Percentiles rank a stretch among this genome's conserved stretches.
Conservation (phyloP, 1,140 invertebrate genomes). For the Drosophila melanica region DNA sequence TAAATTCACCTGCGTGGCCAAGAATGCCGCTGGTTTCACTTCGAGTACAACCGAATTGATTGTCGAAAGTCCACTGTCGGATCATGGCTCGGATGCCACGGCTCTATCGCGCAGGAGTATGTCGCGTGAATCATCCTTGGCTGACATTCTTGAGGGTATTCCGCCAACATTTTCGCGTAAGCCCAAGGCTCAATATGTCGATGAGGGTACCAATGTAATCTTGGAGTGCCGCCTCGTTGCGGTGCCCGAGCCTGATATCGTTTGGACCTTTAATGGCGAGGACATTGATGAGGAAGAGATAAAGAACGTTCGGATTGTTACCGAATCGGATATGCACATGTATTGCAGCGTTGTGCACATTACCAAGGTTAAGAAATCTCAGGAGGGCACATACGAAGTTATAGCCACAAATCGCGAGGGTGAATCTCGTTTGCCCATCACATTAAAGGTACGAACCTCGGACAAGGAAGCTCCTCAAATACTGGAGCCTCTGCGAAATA, state of each 20-base stretch:
- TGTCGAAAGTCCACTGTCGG: slow-evolving; percentile 93
- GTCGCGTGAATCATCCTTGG: slow-evolving; percentile 94
- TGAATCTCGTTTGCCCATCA: slow-evolving; percentile 92
- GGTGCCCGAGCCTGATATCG: slow-evolving; percentile 94
- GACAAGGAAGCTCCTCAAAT: slow-evolving; percentile 91
- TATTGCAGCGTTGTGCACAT: slow-evolving; percentile 93
- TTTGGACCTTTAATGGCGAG: slow-evolving; percentile 91
- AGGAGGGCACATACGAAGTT: slow-evolving; percentile 95
- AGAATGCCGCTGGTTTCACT: slow-evolving; percentile 96
- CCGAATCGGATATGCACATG: slow-evolving; percentile 95
- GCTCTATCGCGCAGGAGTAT: slow-evolving; percentile 91
- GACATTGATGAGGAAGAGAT: slow-evolving; percentile 88
- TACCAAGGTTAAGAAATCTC: slow-evolving; percentile 89
- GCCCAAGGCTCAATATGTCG: slow-evolving; percentile 92
- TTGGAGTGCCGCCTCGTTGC: slow-evolving; percentile 94
- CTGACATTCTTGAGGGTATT: slow-evolving; percentile 95
- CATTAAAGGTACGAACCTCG: slow-evolving; percentile 91
- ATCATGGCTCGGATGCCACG: slow-evolving; percentile 94
- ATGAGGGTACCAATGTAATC: slow-evolving; percentile 91
- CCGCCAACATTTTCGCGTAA: slow-evolving; percentile 96
- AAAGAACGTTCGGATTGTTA: slow-evolving; percentile 88
- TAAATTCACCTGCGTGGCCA: slow-evolving; percentile 97
- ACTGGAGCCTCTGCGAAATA: slow-evolving; percentile 90
- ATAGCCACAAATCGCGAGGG: slow-evolving; percentile 95
- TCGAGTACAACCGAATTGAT: slow-evolving; percentile 95